Evolutionary conservation across 2,113 vertebrate genomes (phyloP).

Genomic region (Lates calcarifer): DNA sequence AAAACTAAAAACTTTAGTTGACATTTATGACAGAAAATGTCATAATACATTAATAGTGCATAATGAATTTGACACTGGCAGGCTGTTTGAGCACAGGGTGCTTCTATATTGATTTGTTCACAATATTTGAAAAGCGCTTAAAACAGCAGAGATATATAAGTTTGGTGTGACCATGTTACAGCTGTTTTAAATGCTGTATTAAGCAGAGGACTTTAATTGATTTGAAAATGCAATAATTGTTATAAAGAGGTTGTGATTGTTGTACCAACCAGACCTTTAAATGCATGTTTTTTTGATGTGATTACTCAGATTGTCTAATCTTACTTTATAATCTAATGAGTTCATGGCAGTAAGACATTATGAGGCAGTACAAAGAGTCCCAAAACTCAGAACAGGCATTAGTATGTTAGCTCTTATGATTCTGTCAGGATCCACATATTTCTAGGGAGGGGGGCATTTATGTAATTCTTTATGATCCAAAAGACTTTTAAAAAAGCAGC

Average conservation of each 20-base stretch:
- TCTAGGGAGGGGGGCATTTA: constrained; percentile 4
- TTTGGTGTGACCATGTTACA: background rate
- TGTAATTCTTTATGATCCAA: constrained; percentile 35
- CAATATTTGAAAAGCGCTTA: too few species aligned
- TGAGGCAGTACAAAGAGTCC: background rate
- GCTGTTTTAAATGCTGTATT: background rate
- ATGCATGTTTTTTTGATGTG: background rate
- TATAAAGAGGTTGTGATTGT: background rate
- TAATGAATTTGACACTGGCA: constrained; percentile 17
- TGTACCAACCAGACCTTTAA: background rate
- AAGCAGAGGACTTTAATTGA: background rate
- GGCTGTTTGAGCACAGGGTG: background rate
- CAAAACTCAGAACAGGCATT: background rate
- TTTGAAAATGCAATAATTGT: background rate
- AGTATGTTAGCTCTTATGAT: background rate
- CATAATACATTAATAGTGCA: constrained; percentile 1
- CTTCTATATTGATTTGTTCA: background rate
- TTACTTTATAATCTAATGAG: background rate
- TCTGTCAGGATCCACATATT: constrained; percentile 23
- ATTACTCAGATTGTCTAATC: background rate
- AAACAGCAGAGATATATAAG: background rate
- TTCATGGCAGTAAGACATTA: background rate
- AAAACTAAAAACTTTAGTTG: constrained; percentile 8
- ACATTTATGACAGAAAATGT: constrained; percentile 26
- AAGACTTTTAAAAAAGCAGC: constrained; percentile 30